Percentiles rank a stretch among this genome's conserved stretches.
Conservation (phyloP, 2,888 invertebrate species). For the Perithous albicinctus region DNA sequence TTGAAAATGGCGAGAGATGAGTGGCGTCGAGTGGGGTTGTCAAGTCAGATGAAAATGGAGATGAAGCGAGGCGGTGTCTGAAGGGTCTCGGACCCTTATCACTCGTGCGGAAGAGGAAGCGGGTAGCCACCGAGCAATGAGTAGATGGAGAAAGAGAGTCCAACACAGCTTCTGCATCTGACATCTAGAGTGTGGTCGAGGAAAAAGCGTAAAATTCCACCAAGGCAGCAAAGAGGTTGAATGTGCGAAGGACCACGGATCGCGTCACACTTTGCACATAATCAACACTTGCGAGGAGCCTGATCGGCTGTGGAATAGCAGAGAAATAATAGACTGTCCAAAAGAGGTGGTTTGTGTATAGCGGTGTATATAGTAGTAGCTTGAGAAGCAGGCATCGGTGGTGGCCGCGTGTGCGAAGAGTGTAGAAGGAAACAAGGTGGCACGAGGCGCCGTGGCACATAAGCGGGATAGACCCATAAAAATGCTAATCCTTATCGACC, state of each 20-base stretch:
- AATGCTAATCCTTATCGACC: constrained; percentile 85
- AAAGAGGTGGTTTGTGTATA: constrained; percentile 34
- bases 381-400: constrained; percentile 67
- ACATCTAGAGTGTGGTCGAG: constrained; percentile 58
- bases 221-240: constrained; percentile 5
- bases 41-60: constrained; percentile 84
- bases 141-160: neutral
- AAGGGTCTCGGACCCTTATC: constrained; percentile 66
- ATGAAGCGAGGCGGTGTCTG: constrained; percentile 80
- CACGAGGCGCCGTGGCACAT: constrained; percentile 81
- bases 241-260: constrained; percentile 28
- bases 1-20: constrained; percentile 44
- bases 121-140: neutral
- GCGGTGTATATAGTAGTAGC: constrained; percentile 1
- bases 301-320: constrained; percentile 49
- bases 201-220: constrained; percentile 57
- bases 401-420: constrained; percentile 76
- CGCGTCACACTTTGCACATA: constrained; percentile 51
- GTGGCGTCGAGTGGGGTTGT: constrained; percentile 15
- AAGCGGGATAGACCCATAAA: constrained; percentile 85
- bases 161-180: constrained; percentile 50
- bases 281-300: constrained; percentile 51
- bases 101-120: constrained; percentile 62
- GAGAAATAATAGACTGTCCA: constrained; percentile 58
- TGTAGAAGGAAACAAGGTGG: constrained; percentile 81